Evolutionary conservation across 2,888 invertebrate species (phyloP), one percentile per base, ranked within the genome.

Genomic region (Eupithecia subfuscata): DNA sequence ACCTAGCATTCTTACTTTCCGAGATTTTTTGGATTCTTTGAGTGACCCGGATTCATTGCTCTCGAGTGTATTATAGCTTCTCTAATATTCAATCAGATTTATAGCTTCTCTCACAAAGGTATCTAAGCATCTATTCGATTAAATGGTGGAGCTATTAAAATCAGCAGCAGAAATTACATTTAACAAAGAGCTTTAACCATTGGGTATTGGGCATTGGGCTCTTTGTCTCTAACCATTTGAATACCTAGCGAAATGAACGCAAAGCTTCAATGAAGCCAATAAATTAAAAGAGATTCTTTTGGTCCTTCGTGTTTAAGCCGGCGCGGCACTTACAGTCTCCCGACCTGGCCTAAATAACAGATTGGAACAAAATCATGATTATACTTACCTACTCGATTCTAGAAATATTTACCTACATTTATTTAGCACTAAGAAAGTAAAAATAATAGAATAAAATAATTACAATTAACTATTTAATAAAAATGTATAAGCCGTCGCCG

Each of bases 131-230:
- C 12, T 60, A 25, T 60, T 60, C 25, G 22, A 25, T 60, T 14
- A 34, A 65, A 67, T 67, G 40, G 22, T 5, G 12, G 64, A 60
- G 63, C 64, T 71, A 64, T 71, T 45, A 64, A 71, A 37, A 67
- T 67, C 65, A 67, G 65, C 40, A n/a, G 40, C 65, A 37, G 65
- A 67, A 34, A 60, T 60, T 60, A 60, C 12, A 37, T 40, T 37
- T 67, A 40, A 67, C 40, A 65, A 65, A 65, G 65, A 37, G 18
- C 9, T 34, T 34, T 67, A 67, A n/a, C 40, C 40, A 12, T 64
- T 67, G 40, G 40, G 22, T 60, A n/a, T 65, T 40, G 37, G 65
- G 3, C 65, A 56, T 52, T 56, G n/a, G 22, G 25, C 60, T 60
- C 25, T 25, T 60, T 60, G 60, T 25, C 60, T 60, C 4, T 56